Base-by-base conservation (phyloP, 2,113 vertebrate genomes). In the Lichenostomus cassidix region DNA sequence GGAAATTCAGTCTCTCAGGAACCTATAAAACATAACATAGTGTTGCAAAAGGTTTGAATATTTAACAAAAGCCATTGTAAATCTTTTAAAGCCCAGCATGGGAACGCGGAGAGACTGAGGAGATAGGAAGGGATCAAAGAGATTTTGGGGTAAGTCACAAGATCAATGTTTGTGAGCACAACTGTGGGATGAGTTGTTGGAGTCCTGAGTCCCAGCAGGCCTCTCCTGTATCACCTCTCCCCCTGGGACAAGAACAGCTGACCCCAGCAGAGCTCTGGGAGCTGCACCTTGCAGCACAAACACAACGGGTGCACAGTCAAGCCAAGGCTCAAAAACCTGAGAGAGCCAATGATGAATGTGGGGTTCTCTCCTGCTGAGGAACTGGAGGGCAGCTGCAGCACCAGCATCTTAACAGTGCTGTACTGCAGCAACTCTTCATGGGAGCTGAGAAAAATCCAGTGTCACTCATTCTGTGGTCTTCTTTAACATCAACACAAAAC, bases 1-100 rank as follows among this genome's bases (percentile, higher is more conserved):
- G 56, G 79, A 96, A 93, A 90, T 87, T 92, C 63, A 78, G 15
- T 75, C 88, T 91, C 63, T 86, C 59, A 14, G 35, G 73, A 94
- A 59, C 25, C 35, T n/a, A 9, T 92, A 44, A 59, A 96, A 73
- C 47, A 35, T 59, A 87, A 94, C 47, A 59, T 89, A 89, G 47
- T 59, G 25, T 21, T 74, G 21, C n/a, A 55, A 70, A 77, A 52
- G 4, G 33, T 83, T 91, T 86, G 64, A 70, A 35, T 77, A 81
- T 82, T 86, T 94, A 87, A 93, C 67, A 88, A 87, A 84, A 80
- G n/a, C n/a, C 31, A 80, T 24, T 47, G 41, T 65, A 41, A 73
- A 69, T 14, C 64, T 64, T 64, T 47, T 73, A 64, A 92, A 96
- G n/a, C 27, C 35, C 39, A 55, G 31, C 16, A 15, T 13, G 47